Percentiles rank a stretch among this genome's conserved stretches.
Evolutionary conservation across 2,888 invertebrate genomes (phyloP).

Genomic region (Diadromus collaris): DNA sequence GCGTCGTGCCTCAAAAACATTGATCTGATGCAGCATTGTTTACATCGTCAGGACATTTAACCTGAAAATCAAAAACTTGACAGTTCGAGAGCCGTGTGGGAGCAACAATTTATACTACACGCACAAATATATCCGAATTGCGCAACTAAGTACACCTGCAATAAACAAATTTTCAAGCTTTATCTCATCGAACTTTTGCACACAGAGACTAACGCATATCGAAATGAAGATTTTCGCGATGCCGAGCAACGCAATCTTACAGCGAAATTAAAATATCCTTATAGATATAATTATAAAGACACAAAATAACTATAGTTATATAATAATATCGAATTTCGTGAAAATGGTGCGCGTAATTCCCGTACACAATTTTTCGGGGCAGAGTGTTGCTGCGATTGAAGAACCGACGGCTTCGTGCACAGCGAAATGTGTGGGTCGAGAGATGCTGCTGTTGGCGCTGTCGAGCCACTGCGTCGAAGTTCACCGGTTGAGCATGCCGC

Average conservation of each 20-base stretch:
- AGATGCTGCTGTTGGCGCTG: conserved; percentile 83
- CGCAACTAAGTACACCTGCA: neutral
- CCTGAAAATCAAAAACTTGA: conserved; percentile 21
- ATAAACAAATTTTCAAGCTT: conserved; percentile 8
- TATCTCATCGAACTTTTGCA: neutral
- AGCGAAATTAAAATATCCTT: neutral
- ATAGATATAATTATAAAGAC: neutral
- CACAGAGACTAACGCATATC: neutral
- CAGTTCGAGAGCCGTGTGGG: neutral
- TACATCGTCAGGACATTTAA: conserved; percentile 8
- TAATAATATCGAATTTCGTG: no score
- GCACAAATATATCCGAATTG: neutral
- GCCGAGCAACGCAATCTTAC: neutral
- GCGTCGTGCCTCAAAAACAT: conserved; percentile 19
- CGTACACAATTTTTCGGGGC: conserved; percentile 86
- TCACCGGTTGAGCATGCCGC: conserved; percentile 80
- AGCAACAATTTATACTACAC: conserved; percentile 9
- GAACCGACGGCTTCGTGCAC: conserved; percentile 85
- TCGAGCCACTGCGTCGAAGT: conserved; percentile 84
- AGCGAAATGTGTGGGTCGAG: conserved; percentile 80
- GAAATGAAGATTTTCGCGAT: neutral
- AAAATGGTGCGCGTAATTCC: conserved; percentile 86
- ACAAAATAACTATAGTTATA: neutral
- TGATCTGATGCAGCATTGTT: conserved; percentile 20
- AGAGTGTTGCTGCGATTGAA: conserved; percentile 85